Evolutionary conservation across 2,113 vertebrate species (phyloP).

Genomic region (Caracal caracal): DNA sequence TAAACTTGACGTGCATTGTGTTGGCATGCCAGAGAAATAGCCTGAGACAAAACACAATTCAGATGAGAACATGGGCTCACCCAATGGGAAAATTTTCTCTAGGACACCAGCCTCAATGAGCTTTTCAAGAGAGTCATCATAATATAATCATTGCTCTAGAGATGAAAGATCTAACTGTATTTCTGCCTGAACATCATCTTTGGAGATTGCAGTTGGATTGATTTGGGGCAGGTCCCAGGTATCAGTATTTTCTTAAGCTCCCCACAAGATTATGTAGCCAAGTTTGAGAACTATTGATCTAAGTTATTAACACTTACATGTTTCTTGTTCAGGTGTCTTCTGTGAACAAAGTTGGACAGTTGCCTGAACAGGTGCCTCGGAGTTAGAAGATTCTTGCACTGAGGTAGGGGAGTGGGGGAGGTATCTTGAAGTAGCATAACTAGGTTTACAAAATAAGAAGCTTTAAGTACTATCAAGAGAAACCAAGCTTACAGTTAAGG

Average conservation of each 20-base stretch:
- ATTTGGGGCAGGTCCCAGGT: neutral
- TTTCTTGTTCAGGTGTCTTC: neutral
- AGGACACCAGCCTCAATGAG: neutral
- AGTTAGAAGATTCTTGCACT: neutral
- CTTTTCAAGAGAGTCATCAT: neutral
- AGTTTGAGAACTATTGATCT: neutral
- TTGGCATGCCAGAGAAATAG: neutral
- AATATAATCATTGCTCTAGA: neutral
- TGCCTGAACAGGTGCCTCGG: neutral
- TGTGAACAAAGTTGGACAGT: neutral
- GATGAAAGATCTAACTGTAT: neutral
- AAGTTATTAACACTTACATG: neutral
- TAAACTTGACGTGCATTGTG: constrained; percentile 13
- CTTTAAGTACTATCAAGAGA: neutral
- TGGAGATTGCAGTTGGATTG: neutral
- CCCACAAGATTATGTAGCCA: neutral
- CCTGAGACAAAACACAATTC: neutral
- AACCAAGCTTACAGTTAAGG: neutral
- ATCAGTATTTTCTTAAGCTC: neutral
- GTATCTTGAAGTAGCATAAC: neutral
- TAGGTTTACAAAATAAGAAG: neutral
- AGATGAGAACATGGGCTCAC: neutral
- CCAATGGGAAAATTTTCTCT: neutral
- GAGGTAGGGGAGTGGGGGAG: neutral
- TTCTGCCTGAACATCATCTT: neutral